These are phyloP conservation scores for Bufo gargarizans DNA, from an alignment of 2,113 vertebrate species.

Conservation along the genomic window DNA sequence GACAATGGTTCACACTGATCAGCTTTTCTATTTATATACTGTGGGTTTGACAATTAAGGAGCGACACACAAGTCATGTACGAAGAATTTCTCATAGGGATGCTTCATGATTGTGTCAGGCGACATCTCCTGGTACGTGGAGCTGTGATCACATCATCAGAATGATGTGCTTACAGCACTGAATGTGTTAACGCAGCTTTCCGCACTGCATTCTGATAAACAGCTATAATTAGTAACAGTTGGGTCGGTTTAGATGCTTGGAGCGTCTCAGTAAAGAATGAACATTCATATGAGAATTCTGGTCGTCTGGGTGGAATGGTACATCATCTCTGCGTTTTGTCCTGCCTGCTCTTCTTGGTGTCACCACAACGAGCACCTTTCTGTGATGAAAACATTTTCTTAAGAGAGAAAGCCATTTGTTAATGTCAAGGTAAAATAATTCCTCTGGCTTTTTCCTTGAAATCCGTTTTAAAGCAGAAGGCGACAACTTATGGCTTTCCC, in stretches of 20 bases:
- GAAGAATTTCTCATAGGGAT: neutral
- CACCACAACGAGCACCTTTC: neutral
- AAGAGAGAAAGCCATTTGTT: neutral
- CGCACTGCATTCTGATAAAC: conserved; percentile 40
- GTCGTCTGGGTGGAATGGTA: conserved; percentile 40
- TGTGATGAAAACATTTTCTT: neutral
- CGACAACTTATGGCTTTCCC: neutral
- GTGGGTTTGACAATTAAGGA: neutral
- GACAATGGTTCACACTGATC: neutral
- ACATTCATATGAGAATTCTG: conserved; percentile 24
- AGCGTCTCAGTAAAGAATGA: conserved; percentile 46
- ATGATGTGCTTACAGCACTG: neutral
- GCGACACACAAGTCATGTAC: neutral
- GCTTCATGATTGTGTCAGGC: neutral
- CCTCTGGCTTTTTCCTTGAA: conserved; percentile 12
- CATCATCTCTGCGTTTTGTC: conserved; percentile 22
- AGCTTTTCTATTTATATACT: neutral
- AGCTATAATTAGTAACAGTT: conserved; percentile 56
- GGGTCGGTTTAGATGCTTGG: conserved; percentile 39
- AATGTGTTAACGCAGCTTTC: conserved; percentile 14
- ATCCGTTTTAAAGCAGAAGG: neutral
- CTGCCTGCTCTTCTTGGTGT: neutral
- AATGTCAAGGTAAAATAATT: neutral
- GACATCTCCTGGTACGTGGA: neutral
- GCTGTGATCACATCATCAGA: neutral